Percentiles rank a stretch among this genome's conserved stretches.
Conservation (phyloP, 2,888 invertebrate species). For the Bembecia ichneumoniformis region DNA sequence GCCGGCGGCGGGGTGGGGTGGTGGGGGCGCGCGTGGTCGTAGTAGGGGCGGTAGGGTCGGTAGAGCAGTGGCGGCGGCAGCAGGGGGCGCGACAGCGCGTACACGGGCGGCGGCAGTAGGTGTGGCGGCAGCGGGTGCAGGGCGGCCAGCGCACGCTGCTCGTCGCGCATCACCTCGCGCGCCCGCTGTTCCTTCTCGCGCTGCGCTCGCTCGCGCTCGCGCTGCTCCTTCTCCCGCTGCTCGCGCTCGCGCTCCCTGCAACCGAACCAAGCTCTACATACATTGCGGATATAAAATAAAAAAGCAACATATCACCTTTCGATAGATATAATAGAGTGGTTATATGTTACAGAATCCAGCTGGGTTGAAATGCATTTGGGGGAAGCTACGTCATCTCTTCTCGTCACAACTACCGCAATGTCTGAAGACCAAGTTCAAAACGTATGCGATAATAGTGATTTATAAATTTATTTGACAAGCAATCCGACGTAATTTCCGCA, state of each 20-base stretch:
- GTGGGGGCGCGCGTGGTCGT: conserved; percentile 25
- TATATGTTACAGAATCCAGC: too few species aligned
- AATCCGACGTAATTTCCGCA: too few species aligned
- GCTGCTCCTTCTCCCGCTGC: conserved; percentile 57
- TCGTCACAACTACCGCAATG: too few species aligned
- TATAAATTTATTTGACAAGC: too few species aligned
- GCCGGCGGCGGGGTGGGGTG: conserved; percentile 36
- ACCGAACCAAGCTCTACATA: too few species aligned
- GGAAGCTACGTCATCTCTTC: too few species aligned
- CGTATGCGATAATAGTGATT: too few species aligned
- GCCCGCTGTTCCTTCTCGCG: conserved; percentile 55
- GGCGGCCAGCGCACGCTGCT: conserved; percentile 32
- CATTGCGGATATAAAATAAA: background rate
- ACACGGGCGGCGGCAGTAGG: conserved; percentile 29
- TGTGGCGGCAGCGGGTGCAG: conserved; percentile 22
- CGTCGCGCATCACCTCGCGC: conserved; percentile 40
- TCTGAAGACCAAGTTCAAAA: too few species aligned
- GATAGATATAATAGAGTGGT: background rate
- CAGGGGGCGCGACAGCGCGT: conserved; percentile 17
- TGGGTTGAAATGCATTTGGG: too few species aligned
- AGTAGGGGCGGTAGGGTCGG: conserved; percentile 27
- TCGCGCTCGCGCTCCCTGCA: conserved; percentile 36
- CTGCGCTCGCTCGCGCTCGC: conserved; percentile 38
- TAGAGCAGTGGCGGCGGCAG: conserved; percentile 40
- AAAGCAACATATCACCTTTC: background rate